A percentile compares a stretch with the other conserved stretches of the same genome.
Evolutionary conservation across 2,888 invertebrate genomes (phyloP).

Genomic region (Mimachlamys varia): DNA sequence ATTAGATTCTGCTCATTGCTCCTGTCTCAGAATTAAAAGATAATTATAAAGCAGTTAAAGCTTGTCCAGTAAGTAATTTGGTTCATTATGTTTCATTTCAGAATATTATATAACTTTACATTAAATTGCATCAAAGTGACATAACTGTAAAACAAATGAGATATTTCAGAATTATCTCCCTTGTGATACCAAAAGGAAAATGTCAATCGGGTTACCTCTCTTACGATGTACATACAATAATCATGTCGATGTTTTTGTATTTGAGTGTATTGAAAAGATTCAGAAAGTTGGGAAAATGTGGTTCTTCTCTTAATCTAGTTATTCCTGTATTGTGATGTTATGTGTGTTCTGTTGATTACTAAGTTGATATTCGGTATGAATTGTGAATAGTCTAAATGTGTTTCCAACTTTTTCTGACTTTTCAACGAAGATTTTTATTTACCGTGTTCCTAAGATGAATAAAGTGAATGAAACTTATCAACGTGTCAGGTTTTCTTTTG

Average conservation of each 20-base stretch:
- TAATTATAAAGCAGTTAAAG: not conserved
- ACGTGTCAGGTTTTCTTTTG: not conserved
- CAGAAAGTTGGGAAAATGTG: not conserved
- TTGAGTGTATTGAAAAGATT: not conserved
- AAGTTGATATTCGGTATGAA: not conserved
- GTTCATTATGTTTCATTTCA: too few relatives aligned
- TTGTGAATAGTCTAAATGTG: constrained; percentile 20
- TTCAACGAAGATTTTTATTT: constrained; percentile 30
- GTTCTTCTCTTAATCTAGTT: not conserved
- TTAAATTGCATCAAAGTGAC: not conserved
- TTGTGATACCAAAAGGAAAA: not conserved
- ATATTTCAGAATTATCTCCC: not conserved
- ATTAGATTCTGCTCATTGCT: not conserved
- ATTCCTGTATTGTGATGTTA: not conserved
- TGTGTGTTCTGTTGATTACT: not conserved
- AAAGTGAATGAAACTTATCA: not conserved
- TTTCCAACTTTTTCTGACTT: constrained; percentile 17
- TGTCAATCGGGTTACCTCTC: not conserved
- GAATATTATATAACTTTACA: not conserved
- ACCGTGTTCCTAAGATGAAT: constrained; percentile 11
- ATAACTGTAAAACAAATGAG: not conserved
- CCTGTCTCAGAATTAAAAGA: not conserved
- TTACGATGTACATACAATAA: not conserved
- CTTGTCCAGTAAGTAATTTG: too few relatives aligned
- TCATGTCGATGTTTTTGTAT: not conserved